Evolutionary conservation across 1,140 invertebrate species (phyloP), one percentile per base, ranked within the genome.

Genomic region (Dreissena rostriformis): DNA sequence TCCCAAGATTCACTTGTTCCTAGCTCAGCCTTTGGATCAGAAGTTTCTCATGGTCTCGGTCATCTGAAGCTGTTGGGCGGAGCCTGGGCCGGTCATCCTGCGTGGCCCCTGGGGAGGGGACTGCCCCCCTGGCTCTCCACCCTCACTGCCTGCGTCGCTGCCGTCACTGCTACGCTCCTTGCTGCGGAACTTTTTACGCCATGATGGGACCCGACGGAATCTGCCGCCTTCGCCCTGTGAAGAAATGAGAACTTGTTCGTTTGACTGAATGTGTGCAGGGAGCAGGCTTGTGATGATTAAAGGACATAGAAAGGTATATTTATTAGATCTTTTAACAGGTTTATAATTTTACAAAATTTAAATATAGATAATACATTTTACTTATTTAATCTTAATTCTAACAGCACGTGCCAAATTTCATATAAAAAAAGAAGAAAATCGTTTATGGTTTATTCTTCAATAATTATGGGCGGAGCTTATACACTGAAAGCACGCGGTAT

Each of bases 111-210:
- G 88, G 61, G 88, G 89, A 39, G 88, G 84, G 26, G 89, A 90
- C 75, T 90, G 87, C 10, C 28, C 73, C 28, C 87, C 66, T 61
- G 82, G 87, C 29, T 80, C 82, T 24, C 85, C 66, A 28, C 79
- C 86, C 15, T 73, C 76, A 26, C 86, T 88, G 28, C 81, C 89
- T 28, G 87, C 88, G 29, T 88, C 89, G 29, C 85, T 81, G 19
- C 86, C 87, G 28, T 89, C 86, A 24, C 87, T 88, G 74, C 88
- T 89, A 66, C 86, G 86, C 51, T 92, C 92, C 79, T 92, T 93
- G 65, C 74, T 88, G 28, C 91, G 84, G 86, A 92, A 93, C 74
- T 93, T 93, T 79, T 93, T 93, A 63, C 91, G 86, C 92, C 92
- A 93, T 51, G 92, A 93, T 78, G 91, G 92, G 79, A 90, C 90